Evolutionary conservation across 2,113 vertebrate genomes (phyloP).

Genomic region (Ceyx cyanopectus): DNA sequence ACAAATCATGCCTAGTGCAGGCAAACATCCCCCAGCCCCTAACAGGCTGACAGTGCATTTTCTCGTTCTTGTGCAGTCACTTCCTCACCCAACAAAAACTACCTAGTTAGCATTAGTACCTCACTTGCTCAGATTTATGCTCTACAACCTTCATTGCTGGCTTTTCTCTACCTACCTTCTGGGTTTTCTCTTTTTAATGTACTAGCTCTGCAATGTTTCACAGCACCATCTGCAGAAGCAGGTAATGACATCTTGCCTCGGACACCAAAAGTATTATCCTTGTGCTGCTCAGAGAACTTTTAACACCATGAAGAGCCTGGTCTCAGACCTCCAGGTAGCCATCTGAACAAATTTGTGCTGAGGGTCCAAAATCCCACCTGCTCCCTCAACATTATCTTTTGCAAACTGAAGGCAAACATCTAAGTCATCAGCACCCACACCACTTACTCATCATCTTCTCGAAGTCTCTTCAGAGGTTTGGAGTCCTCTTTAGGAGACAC

Average conservation of each 20-base stretch:
- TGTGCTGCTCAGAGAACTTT: background rate
- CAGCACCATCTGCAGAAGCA: background rate
- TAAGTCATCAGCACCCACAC: background rate
- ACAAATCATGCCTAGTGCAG: background rate
- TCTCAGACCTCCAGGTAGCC: background rate
- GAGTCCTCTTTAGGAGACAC: constrained; percentile 84
- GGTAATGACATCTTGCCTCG: background rate
- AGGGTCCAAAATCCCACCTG: background rate
- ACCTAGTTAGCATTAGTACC: background rate
- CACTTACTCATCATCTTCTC: constrained; percentile 90
- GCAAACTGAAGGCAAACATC: background rate
- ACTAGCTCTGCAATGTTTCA: constrained; percentile 3
- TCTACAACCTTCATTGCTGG: background rate
- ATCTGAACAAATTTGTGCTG: background rate
- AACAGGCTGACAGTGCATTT: constrained; percentile 21
- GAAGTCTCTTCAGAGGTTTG: constrained; percentile 87
- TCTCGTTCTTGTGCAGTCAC: background rate
- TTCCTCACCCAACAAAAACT: background rate
- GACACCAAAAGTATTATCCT: background rate
- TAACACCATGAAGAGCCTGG: background rate
- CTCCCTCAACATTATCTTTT: background rate
- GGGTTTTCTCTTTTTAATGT: background rate
- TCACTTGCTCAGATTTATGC: background rate
- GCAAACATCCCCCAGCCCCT: background rate
- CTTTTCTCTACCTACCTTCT: background rate